A percentile compares a stretch with the other conserved stretches of the same genome.
Evolutionary conservation across 2,888 invertebrate species (phyloP).

Genomic region (Pseudococcus jackbeardsleyi): DNA sequence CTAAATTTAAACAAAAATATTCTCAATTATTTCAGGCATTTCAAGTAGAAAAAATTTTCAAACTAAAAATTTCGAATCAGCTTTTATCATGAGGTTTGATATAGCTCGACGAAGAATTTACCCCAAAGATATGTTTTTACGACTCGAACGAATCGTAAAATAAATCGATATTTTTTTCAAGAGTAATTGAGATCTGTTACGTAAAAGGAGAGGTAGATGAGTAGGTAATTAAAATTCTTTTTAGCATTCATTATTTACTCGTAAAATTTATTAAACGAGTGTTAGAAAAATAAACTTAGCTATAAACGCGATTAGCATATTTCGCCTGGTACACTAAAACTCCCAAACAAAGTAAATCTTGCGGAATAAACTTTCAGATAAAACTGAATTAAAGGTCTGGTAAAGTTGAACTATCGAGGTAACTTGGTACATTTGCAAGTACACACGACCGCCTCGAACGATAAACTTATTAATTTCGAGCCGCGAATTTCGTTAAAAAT

Average conservation of each 20-base stretch:
- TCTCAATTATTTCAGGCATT: neutral
- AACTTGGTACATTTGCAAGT: neutral
- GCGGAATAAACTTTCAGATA: slow-evolving; percentile 35
- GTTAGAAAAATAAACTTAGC: neutral
- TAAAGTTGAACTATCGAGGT: slow-evolving; percentile 1
- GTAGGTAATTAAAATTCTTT: neutral
- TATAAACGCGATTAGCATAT: neutral
- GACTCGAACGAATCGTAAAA: neutral
- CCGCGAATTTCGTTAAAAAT: neutral
- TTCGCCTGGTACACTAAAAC: neutral
- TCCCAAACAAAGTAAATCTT: slow-evolving; percentile 8
- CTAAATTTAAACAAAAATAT: neutral
- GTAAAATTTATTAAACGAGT: neutral
- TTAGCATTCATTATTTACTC: neutral
- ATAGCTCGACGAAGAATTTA: neutral
- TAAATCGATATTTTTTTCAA: neutral
- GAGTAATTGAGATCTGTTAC: neutral
- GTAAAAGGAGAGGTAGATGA: neutral
- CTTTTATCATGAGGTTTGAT: neutral
- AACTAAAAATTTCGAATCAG: too few relatives aligned
- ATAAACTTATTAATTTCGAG: slow-evolving; percentile 16
- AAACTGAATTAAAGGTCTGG: slow-evolving; percentile 6
- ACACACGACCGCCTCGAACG: neutral
- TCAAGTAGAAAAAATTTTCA: too few relatives aligned
- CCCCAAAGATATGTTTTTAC: neutral